phyloP scores from a whole-genome alignment of 2,797 vertebrate genomes.

The Malacoctenus gilli region DNA sequence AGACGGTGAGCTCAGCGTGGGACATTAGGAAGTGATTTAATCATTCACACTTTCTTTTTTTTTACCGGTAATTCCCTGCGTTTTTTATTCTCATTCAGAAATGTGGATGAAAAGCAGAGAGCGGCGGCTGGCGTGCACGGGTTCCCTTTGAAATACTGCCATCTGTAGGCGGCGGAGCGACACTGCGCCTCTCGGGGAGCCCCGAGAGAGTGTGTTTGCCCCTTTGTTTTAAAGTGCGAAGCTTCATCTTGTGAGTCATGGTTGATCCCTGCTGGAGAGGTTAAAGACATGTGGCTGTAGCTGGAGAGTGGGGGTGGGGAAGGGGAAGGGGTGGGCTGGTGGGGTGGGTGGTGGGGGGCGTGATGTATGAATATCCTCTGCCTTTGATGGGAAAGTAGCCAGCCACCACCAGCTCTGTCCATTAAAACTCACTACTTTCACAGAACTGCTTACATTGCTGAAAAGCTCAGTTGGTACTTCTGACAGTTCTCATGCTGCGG shows the following conservation, averaged over 20 bases:
- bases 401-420: constrained; percentile 4
- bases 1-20: neutral
- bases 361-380: constrained; percentile 4
- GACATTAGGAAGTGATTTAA: neutral
- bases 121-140: constrained; percentile 1
- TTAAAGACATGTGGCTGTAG: neutral
- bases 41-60: constrained; percentile 16
- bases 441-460: constrained; percentile 44
- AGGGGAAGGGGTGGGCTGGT: constrained; percentile 1
- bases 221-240: constrained; percentile 1
- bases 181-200: no score
- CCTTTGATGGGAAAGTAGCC: constrained; percentile 6
- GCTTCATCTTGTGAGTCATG: constrained; percentile 3
- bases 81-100: constrained; percentile 19
- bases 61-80: constrained; percentile 4
- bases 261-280: constrained; percentile 4
- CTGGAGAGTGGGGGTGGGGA: neutral
- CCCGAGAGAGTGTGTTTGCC: neutral
- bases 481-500: constrained; percentile 34
- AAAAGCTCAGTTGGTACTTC: constrained; percentile 44
- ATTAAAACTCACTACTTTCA: constrained; percentile 23
- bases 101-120: neutral
- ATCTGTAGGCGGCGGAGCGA: constrained; percentile 55
- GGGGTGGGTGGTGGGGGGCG: neutral
- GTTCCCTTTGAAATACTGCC: constrained; percentile 68